phyloP scores from a whole-genome alignment of 2,888 invertebrate species.

The Drosophila colorata region DNA sequence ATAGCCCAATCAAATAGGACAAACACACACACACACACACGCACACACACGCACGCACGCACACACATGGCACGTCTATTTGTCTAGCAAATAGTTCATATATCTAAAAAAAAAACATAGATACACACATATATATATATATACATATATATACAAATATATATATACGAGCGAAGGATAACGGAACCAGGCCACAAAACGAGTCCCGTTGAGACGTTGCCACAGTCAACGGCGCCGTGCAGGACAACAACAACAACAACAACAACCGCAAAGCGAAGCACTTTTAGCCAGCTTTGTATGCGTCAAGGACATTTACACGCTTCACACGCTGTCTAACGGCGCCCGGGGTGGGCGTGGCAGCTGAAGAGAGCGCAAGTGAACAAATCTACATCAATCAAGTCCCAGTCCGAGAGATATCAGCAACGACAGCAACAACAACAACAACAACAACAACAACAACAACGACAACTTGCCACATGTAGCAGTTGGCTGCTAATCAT shows the following conservation, averaged over 20 bases:
- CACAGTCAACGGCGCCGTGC: conserved; percentile 1
- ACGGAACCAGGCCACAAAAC: conserved; percentile 46
- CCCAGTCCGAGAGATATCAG: conserved; percentile 2
- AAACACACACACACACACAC: conserved; percentile 6
- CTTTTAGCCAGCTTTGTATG: conserved; percentile 5
- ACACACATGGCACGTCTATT: conserved; percentile 30
- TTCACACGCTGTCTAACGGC: neutral
- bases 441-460: neutral
- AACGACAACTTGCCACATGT: conserved; percentile 29
- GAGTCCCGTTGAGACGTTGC: conserved; percentile 18
- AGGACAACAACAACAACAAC: neutral
- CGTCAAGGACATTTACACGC: conserved; percentile 35
- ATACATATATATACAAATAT: conserved; percentile 16
- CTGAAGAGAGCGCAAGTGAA: conserved; percentile 9
- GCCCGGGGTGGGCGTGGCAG: conserved; percentile 40
- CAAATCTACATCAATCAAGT: conserved; percentile 65
- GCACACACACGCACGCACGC: conserved; percentile 22
- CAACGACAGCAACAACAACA: conserved; percentile 3
- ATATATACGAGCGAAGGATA: conserved; percentile 8
- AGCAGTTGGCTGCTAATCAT: conserved; percentile 15
- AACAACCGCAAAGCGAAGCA: neutral
- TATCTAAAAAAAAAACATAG: neutral
- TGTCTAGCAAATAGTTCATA: conserved; percentile 34
- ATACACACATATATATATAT: conserved; percentile 8
- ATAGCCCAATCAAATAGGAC: conserved; percentile 9